Conservation (phyloP, 1,140 invertebrate genomes). For the Hormaphis cornu region DNA sequence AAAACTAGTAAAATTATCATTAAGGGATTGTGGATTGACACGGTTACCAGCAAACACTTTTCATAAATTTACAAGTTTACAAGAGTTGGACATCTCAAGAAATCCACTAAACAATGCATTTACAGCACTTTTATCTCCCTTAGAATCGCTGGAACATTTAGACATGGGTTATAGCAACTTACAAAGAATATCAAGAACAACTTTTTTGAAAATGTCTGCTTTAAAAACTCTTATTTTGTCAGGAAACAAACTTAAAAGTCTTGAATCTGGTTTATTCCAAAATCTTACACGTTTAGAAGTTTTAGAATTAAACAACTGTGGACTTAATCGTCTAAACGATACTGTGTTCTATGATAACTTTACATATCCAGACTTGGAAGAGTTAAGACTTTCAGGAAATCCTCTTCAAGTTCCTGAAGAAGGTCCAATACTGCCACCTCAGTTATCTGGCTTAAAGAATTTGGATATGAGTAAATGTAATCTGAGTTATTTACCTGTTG, state of each 20-base stretch:
- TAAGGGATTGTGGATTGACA: slow-evolving; percentile 56
- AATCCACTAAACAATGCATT: slow-evolving; percentile 61
- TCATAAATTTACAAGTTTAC: slow-evolving; percentile 50
- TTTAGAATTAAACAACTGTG: slow-evolving; percentile 59
- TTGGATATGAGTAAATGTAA: slow-evolving; percentile 59
- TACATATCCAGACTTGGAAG: slow-evolving; percentile 53
- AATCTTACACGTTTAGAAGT: slow-evolving; percentile 56
- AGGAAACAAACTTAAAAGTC: slow-evolving; percentile 54
- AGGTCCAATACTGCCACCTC: slow-evolving; percentile 52
- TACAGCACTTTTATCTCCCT: slow-evolving; percentile 53
- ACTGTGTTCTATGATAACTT: slow-evolving; percentile 58
- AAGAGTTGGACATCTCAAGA: slow-evolving; percentile 58
- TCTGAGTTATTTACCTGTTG: slow-evolving; percentile 50
- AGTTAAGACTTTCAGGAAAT: slow-evolving; percentile 60
- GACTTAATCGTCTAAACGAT: slow-evolving; percentile 52
- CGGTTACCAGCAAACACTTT: slow-evolving; percentile 54
- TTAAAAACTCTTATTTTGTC: slow-evolving; percentile 57
- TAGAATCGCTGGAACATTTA: slow-evolving; percentile 56
- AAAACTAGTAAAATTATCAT: slow-evolving; percentile 54
- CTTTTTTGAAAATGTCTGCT: slow-evolving; percentile 59
- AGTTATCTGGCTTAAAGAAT: slow-evolving; percentile 52
- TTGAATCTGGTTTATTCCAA: slow-evolving; percentile 59
- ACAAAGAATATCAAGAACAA: slow-evolving; percentile 53
- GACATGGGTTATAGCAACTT: slow-evolving; percentile 66
- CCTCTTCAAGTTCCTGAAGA: slow-evolving; percentile 47